Evolutionary conservation across 2,113 vertebrate genomes (phyloP).

Genomic region (Zingel zingel): DNA sequence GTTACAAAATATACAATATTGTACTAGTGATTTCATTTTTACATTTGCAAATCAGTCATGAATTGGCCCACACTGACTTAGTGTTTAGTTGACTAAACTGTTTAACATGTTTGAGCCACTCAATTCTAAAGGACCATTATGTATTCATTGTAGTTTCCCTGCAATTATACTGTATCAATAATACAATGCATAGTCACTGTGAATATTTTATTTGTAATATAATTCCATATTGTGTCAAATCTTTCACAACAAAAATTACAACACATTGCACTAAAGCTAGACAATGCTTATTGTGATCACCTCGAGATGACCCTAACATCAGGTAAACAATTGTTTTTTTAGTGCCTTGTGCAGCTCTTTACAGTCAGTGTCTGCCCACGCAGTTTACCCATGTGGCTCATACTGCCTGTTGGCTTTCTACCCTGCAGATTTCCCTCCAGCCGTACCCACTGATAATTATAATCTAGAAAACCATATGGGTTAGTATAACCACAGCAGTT

Average conservation of each 20-base stretch:
- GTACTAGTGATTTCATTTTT: not conserved
- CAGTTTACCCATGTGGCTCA: conserved; percentile 32
- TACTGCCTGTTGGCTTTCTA: conserved; percentile 32
- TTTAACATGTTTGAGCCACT: not conserved
- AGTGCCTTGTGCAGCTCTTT: conserved; percentile 37
- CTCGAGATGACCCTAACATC: conserved; percentile 16
- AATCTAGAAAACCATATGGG: conserved; percentile 44
- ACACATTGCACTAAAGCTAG: conserved; percentile 11
- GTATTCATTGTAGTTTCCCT: not conserved
- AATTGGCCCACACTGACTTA: too few species aligned
- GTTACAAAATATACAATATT: not conserved
- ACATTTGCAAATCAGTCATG: not conserved
- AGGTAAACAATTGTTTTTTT: conserved; percentile 43
- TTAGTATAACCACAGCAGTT: conserved; percentile 37
- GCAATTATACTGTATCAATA: not conserved
- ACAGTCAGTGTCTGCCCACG: conserved; percentile 46
- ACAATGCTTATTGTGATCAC: conserved; percentile 16
- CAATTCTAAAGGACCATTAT: not conserved
- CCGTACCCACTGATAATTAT: conserved; percentile 50
- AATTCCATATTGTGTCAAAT: not conserved
- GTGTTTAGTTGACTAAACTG: too few species aligned
- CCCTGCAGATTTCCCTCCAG: conserved; percentile 40
- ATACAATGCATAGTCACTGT: not conserved
- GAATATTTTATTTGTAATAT: not conserved
- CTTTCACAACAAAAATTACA: not conserved